A percentile compares a stretch with the other conserved stretches of the same genome.
phyloP scores from a whole-genome alignment of 2,113 vertebrate genomes.

The Lonchura striata region DNA sequence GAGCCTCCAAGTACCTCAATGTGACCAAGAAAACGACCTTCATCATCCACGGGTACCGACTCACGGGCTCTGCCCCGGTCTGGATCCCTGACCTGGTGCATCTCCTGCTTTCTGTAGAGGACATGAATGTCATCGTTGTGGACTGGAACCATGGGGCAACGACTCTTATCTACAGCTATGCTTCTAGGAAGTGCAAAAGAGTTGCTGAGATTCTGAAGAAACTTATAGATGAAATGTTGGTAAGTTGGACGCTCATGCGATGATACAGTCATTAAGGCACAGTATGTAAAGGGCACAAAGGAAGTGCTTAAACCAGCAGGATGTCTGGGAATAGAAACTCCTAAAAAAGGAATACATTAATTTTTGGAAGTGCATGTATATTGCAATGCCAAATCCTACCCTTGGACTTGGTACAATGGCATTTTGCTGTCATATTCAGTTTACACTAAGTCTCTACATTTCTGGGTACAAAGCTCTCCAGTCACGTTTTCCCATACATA shows the following conservation, averaged over 20 bases:
- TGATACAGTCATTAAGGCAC: neutral
- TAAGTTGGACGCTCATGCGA: conserved; percentile 36
- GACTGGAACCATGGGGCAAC: conserved; percentile 94
- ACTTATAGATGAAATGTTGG: conserved; percentile 84
- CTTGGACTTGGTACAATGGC: neutral
- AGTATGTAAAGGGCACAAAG: neutral
- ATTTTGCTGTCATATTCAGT: neutral
- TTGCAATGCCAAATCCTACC: neutral
- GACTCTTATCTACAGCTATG: conserved; percentile 82
- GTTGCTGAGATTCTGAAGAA: conserved; percentile 83
- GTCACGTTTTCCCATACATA: neutral
- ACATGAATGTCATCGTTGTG: conserved; percentile 87
- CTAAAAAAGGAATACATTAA: neutral
- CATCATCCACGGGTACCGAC: conserved; percentile 87
- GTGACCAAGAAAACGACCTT: conserved; percentile 82
- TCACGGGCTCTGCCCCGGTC: conserved; percentile 83
- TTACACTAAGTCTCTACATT: neutral
- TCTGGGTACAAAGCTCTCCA: neutral
- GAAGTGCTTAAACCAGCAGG: neutral
- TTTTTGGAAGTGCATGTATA: neutral
- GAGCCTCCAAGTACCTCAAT: conserved; percentile 73
- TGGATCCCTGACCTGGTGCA: conserved; percentile 81
- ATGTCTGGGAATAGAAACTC: neutral
- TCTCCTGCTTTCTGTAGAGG: conserved; percentile 75
- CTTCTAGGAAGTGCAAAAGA: conserved; percentile 77